Percentiles rank a stretch among this genome's conserved stretches.
These are phyloP conservation scores for Drosophila austrosaltans DNA, from an alignment of 2,888 invertebrate species.

Conservation along the genomic window DNA sequence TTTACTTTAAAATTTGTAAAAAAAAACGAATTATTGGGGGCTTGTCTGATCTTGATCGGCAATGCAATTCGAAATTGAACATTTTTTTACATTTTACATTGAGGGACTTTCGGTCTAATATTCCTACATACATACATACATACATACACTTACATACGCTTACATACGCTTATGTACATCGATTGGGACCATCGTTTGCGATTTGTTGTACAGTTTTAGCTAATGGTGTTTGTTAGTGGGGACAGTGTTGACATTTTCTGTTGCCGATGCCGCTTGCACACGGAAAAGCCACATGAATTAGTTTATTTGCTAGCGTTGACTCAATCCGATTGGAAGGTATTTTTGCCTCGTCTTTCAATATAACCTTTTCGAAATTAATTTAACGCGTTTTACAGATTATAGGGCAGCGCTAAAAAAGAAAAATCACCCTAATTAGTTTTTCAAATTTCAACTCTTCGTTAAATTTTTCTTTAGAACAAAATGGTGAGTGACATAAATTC, in stretches of 20 bases:
- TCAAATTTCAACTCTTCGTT: not conserved
- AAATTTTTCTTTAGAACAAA: slow-evolving; percentile 27
- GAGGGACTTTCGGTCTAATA: slow-evolving; percentile 5
- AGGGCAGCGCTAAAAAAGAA: slow-evolving; percentile 56
- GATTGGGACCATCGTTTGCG: slow-evolving; percentile 59
- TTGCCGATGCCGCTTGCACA: slow-evolving; percentile 48
- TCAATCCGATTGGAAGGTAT: slow-evolving; percentile 79
- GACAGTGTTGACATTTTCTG: slow-evolving; percentile 57
- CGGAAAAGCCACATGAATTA: slow-evolving; percentile 46
- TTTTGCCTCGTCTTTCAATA: slow-evolving; percentile 12
- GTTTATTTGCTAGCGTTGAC: slow-evolving; percentile 64
- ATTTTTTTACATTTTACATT: not conserved
- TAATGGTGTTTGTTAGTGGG: slow-evolving; percentile 44
- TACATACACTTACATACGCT: not conserved
- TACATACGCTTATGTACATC: slow-evolving; percentile 38
- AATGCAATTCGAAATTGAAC: not conserved
- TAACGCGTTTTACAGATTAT: slow-evolving; percentile 76
- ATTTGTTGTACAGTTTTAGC: slow-evolving; percentile 45
- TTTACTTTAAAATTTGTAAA: not conserved
- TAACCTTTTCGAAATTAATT: slow-evolving; percentile 75
- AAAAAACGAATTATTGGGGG: not conserved
- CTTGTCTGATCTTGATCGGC: not conserved
- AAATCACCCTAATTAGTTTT: slow-evolving; percentile 6
- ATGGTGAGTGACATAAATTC: slow-evolving; percentile 47
- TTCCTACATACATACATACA: not conserved